These are phyloP conservation scores for Orthosia cruda DNA, from an alignment of 2,888 invertebrate species.

Conservation along the genomic window DNA sequence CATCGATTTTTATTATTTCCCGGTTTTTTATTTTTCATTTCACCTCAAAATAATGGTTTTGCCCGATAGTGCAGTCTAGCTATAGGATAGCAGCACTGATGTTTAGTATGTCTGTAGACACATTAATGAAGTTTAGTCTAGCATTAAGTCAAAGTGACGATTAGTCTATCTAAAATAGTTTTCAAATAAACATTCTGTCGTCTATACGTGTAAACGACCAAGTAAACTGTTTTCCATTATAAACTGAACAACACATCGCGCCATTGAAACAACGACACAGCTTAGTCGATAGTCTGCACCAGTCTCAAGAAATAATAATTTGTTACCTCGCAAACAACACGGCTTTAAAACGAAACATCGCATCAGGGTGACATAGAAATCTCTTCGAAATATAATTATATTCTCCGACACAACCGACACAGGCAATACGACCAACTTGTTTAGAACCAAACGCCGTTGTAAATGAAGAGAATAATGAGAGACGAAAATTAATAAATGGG, in stretches of 20 bases:
- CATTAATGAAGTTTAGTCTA: constrained; percentile 10
- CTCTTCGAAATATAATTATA: constrained; percentile 74
- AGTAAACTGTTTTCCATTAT: neutral
- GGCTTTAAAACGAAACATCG: constrained; percentile 54
- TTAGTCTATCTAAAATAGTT: neutral
- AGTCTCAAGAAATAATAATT: constrained; percentile 52
- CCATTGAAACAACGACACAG: constrained; percentile 8
- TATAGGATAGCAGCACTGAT: too few species aligned
- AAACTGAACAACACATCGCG: constrained; percentile 5
- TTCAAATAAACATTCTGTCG: too few species aligned
- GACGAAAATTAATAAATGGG: constrained; percentile 78
- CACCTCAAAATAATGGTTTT: too few species aligned
- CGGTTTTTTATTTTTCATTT: too few species aligned
- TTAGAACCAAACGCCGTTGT: constrained; percentile 76
- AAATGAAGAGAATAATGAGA: constrained; percentile 78
- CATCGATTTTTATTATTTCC: too few species aligned
- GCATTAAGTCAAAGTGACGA: neutral
- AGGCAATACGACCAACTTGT: constrained; percentile 71
- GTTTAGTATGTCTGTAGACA: constrained; percentile 17
- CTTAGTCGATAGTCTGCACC: neutral
- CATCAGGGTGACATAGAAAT: constrained; percentile 60
- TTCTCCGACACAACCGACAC: constrained; percentile 52
- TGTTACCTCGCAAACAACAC: constrained; percentile 44
- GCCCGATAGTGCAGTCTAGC: too few species aligned
- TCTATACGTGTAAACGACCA: neutral